Conservation (phyloP, 2,888 invertebrate genomes). For the Alsophila aescularia region DNA sequence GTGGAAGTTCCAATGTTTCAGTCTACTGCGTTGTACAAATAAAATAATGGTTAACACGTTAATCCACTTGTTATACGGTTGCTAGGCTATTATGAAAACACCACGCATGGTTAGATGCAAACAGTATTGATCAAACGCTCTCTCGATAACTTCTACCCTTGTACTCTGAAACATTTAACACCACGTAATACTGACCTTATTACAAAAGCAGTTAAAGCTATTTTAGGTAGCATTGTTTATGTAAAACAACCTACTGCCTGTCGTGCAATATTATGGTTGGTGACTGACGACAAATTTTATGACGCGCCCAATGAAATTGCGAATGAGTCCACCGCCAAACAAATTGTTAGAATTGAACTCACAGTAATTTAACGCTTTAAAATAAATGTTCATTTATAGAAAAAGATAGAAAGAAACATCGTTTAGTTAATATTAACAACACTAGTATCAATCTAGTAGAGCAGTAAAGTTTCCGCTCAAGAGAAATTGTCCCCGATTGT, state of each 20-base stretch:
- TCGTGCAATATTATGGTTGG: constrained; percentile 20
- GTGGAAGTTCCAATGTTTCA: no score
- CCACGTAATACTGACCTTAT: constrained; percentile 12
- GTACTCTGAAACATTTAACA: not conserved
- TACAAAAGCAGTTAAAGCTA: constrained; percentile 4
- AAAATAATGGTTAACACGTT: constrained; percentile 3
- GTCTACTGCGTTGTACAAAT: no score
- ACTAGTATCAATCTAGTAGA: no score
- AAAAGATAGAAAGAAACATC: no score
- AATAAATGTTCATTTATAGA: not conserved
- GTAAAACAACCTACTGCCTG: constrained; percentile 2
- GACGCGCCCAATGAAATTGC: constrained; percentile 3
- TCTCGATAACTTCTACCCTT: constrained; percentile 28
- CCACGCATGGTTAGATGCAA: constrained; percentile 38
- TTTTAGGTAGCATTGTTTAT: constrained; percentile 12
- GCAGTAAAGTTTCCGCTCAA: constrained; percentile 36
- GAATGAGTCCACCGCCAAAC: not conserved
- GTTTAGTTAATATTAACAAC: no score
- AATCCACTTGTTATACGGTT: constrained; percentile 18
- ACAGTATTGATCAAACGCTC: constrained; percentile 46
- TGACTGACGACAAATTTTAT: constrained; percentile 15
- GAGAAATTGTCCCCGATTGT: constrained; percentile 45
- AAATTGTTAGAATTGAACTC: not conserved
- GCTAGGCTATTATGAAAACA: constrained; percentile 34
- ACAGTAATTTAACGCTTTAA: not conserved